Percentiles rank a stretch among this genome's conserved stretches.
Conservation (phyloP, 2,888 invertebrate genomes). For the Hydropsyche betteni region DNA sequence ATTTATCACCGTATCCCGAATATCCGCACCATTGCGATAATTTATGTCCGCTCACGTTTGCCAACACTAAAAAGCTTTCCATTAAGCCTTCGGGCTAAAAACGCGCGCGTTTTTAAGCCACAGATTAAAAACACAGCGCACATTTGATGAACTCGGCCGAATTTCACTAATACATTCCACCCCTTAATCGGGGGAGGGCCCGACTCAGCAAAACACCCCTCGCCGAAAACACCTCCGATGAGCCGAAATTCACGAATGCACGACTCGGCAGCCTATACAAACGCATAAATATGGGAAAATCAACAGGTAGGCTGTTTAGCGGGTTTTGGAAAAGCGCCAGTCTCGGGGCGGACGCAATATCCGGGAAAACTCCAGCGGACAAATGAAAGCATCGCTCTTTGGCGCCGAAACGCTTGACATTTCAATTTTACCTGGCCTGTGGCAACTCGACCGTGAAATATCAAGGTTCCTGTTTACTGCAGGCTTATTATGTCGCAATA, state of each 20-base stretch:
- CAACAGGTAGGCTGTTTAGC: conserved; percentile 24
- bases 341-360: conserved; percentile 19
- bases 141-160: neutral
- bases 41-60: neutral
- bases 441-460: conserved; percentile 31
- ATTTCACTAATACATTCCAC: too few species aligned
- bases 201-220: too few species aligned
- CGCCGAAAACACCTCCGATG: too few species aligned
- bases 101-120: neutral
- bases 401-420: conserved; percentile 31
- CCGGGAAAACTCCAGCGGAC: neutral
- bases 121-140: neutral
- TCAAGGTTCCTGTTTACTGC: conserved; percentile 2
- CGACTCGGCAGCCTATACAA: neutral
- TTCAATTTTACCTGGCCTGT: conserved; percentile 31
- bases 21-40: neutral
- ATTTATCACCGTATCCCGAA: neutral
- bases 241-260: neutral
- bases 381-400: conserved; percentile 38
- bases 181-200: too few species aligned
- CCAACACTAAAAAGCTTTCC: conserved; percentile 16
- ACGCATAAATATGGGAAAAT: conserved; percentile 1
- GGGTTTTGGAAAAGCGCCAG: conserved; percentile 21
- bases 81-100: neutral
- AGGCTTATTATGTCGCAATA: conserved; percentile 7